Conservation (phyloP, 2,888 invertebrate genomes). For the Pecten maximus region DNA sequence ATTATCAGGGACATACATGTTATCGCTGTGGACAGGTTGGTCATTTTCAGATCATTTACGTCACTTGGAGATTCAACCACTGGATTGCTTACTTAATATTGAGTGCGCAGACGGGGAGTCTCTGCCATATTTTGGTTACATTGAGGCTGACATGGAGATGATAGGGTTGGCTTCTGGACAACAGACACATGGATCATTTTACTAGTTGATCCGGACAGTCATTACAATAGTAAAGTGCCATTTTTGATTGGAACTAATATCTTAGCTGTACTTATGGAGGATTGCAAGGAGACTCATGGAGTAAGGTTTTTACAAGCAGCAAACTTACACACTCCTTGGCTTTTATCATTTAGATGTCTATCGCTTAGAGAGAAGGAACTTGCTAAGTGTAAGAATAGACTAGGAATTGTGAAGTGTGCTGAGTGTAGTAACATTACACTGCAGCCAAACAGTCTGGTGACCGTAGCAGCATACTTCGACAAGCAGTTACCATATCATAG, state of each 20-base stretch:
- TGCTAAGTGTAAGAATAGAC: conserved; percentile 37
- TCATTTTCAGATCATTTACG: not conserved
- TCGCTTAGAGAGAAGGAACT: conserved; percentile 46
- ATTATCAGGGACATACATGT: not conserved
- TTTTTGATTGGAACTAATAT: too few relatives aligned
- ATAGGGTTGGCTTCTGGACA: not conserved
- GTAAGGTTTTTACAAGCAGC: conserved; percentile 44
- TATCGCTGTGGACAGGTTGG: not conserved
- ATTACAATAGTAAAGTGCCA: not conserved
- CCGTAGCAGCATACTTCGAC: conserved; percentile 38
- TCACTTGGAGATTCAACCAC: not conserved
- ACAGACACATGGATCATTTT: not conserved
- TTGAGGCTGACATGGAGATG: conserved; percentile 21
- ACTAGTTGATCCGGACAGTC: not conserved
- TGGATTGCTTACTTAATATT: not conserved
- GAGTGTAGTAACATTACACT: conserved; percentile 36
- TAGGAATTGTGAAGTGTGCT: conserved; percentile 46
- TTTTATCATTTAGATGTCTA: conserved; percentile 48
- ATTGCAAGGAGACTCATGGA: conserved; percentile 38
- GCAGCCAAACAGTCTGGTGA: conserved; percentile 37
- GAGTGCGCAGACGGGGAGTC: conserved; percentile 22
- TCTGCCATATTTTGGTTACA: conserved; percentile 33
- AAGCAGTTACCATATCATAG: conserved; percentile 32
- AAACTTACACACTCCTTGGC: conserved; percentile 45
- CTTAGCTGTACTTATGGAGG: conserved; percentile 3